Evolutionary conservation across 2,113 vertebrate species (phyloP).

Genomic region (Eolophus roseicapilla): DNA sequence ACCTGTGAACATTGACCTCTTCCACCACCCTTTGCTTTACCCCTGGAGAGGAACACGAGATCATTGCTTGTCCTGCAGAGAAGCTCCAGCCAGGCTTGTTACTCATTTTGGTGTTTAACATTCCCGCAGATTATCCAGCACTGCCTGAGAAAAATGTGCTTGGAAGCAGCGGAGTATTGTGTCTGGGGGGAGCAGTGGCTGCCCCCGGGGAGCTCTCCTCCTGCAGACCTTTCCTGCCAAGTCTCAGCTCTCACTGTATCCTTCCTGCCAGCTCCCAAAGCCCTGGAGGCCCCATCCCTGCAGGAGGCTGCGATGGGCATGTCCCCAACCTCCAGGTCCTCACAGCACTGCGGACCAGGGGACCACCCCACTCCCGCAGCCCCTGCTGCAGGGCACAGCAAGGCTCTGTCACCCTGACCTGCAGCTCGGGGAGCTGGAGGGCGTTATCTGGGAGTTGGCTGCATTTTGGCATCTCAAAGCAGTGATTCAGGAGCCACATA

Average conservation of each 20-base stretch:
- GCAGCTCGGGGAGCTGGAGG: neutral
- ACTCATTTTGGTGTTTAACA: conserved; percentile 60
- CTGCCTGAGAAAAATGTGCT: conserved; percentile 62
- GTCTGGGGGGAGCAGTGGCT: conserved; percentile 54
- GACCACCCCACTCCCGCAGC: neutral
- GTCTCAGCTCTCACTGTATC: neutral
- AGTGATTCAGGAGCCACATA: neutral
- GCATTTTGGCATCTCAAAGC: neutral
- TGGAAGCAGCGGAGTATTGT: conserved; percentile 50
- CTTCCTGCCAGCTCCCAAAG: conserved; percentile 23
- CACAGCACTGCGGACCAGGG: fast-evolving
- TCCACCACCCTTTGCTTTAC: neutral
- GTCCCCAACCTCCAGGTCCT: neutral
- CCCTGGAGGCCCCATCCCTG: neutral
- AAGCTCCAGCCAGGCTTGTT: conserved; percentile 10
- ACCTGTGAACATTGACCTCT: neutral
- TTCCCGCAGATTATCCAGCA: conserved; percentile 51
- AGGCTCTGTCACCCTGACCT: neutral
- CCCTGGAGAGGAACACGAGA: neutral
- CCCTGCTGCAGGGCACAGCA: neutral
- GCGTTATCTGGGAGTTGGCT: neutral
- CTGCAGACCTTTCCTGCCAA: conserved; percentile 60
- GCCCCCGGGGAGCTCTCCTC: conserved; percentile 23
- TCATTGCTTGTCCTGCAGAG: neutral
- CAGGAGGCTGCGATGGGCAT: neutral